Base-by-base conservation (phyloP, 2,113 vertebrate genomes). In the Neodon shergylaensis region DNA sequence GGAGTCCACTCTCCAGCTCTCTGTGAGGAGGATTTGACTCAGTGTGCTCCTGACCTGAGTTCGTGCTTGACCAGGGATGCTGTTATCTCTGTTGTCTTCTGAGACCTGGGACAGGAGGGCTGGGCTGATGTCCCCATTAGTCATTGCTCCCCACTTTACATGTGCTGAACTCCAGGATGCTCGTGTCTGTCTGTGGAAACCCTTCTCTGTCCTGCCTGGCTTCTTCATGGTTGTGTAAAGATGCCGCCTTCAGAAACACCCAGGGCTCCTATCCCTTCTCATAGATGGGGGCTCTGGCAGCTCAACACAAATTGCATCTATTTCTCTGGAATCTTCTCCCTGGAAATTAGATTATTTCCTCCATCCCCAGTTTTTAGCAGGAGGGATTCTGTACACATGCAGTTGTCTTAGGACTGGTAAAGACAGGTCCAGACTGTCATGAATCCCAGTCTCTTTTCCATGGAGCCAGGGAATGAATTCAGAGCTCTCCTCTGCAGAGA, bases 231-330 rank as follows among this genome's bases (percentile, higher is more conserved):
- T 7, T 81, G n/a, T 81, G 13, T 81, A 2, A 0, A 0, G 78
- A 58, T n/a, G 5, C 16, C n/a, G 63, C 31, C 54, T 54, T 5
- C 0, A 76, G 96, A 58, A 12, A 5, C 22, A 1, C 42, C 10
- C 22, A 39, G 66, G 21, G 1, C 28, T 5, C 61, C 52, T 0
- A 0, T 11, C n/a, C 24, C 0, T n/a, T 52, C 73, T 36, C 49
- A 36, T 39, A 10, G 44, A 4, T 2, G 9, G 21, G 66, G 26
- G n/a, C 10, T 26, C 65, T 28, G 7, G 0, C 10, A 5, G 7
- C 58, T 58, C 54, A 58, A 58, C 0, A 58, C 54, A 58, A 58
- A 58, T 58, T 58, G 1, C 33, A 22, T 7, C 47, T 72, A 6
- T 3, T 54, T 49, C 44, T 78, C 72, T 79, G 2, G 31, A 89